phyloP scores from a whole-genome alignment of 1,140 invertebrate species.

The Musca domestica region DNA sequence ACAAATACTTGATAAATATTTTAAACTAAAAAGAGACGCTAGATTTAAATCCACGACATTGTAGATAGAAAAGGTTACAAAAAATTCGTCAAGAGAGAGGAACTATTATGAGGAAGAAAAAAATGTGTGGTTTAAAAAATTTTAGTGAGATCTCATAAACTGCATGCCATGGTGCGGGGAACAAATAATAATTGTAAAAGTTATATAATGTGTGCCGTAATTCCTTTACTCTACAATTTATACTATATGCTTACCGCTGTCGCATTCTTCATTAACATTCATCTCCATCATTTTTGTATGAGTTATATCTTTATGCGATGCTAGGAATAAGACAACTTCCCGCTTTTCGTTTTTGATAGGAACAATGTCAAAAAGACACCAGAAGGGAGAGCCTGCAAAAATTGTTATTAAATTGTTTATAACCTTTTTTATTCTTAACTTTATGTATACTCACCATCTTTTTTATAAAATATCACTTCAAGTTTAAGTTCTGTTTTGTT shows the following conservation, averaged over 20 bases:
- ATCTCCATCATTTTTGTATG: slow-evolving; percentile 81
- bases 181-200: too few relatives aligned
- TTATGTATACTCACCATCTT: slow-evolving; percentile 73
- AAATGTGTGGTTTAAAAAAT: too few relatives aligned
- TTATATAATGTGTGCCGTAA: too few relatives aligned
- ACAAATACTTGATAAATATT: too few relatives aligned
- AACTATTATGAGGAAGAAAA: too few relatives aligned
- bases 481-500: slow-evolving; percentile 88
- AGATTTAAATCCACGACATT: too few relatives aligned
- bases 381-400: slow-evolving; percentile 81
- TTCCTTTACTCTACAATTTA: too few relatives aligned
- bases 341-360: slow-evolving; percentile 98
- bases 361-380: slow-evolving; percentile 95
- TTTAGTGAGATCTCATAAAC: too few relatives aligned
- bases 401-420: background rate
- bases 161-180: too few relatives aligned
- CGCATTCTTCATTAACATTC: slow-evolving; percentile 75
- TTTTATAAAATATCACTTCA: slow-evolving; percentile 93
- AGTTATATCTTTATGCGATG: slow-evolving; percentile 96
- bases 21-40: too few relatives aligned
- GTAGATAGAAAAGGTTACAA: too few relatives aligned
- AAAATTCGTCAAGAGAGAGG: too few relatives aligned
- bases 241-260: slow-evolving; percentile 72
- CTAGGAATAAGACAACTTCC: slow-evolving; percentile 93
- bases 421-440: background rate